phyloP scores from a whole-genome alignment of 2,113 vertebrate genomes.

The Australoheros scitulus region DNA sequence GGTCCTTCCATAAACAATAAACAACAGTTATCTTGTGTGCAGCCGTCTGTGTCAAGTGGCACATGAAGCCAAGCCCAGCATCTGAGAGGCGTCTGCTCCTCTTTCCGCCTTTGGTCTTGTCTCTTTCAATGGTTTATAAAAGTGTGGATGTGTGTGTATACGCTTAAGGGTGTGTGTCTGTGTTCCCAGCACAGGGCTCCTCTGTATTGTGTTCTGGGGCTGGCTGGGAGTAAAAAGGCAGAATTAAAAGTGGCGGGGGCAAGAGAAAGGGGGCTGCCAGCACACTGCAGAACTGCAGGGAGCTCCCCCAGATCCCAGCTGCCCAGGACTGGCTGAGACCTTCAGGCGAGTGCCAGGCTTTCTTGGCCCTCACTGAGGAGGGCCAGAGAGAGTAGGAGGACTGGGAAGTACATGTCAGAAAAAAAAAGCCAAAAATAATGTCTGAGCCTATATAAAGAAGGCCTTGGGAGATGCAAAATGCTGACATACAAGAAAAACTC shows the following conservation, averaged over 20 bases:
- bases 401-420: slow-evolving; percentile 38
- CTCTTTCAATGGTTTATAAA: slow-evolving; percentile 70
- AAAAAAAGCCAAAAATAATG: slow-evolving; percentile 69
- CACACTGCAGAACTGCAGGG: slow-evolving; percentile 75
- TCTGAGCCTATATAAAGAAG: slow-evolving; percentile 69
- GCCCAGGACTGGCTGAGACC: slow-evolving; percentile 75
- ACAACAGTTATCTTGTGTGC: slow-evolving; percentile 78
- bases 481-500: slow-evolving; percentile 64
- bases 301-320: slow-evolving; percentile 81
- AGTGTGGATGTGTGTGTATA: slow-evolving; percentile 67
- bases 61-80: slow-evolving; percentile 68
- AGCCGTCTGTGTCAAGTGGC: slow-evolving; percentile 72
- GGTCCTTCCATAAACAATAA: slow-evolving; percentile 76
- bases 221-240: slow-evolving; percentile 76
- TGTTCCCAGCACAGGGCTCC: slow-evolving; percentile 70
- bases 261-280: slow-evolving; percentile 63
- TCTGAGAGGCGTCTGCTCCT: slow-evolving; percentile 74
- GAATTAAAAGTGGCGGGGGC: slow-evolving; percentile 70
- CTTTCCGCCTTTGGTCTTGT: slow-evolving; percentile 71
- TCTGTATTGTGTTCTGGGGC: slow-evolving; percentile 76
- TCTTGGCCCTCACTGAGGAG: slow-evolving; percentile 70
- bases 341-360: slow-evolving; percentile 79
- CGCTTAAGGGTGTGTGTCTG: slow-evolving; percentile 52
- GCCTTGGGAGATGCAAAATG: slow-evolving; percentile 56
- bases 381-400: slow-evolving; percentile 64